Percentiles rank a stretch among this genome's conserved stretches.
Conservation (phyloP, 2,888 invertebrate genomes). For the Hyposoter dolosus region DNA sequence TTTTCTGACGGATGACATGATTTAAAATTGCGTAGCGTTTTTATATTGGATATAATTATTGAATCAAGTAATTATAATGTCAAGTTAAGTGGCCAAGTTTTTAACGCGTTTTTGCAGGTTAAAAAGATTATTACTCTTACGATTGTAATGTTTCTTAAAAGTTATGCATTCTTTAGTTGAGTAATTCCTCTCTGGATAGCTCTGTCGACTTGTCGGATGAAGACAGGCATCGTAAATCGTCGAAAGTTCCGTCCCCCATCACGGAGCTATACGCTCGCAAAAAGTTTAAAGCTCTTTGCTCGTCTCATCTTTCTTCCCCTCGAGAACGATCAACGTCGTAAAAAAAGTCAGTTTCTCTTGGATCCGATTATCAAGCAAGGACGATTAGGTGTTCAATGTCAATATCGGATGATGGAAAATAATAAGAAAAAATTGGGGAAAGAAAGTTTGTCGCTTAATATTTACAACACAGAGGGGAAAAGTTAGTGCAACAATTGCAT, state of each 20-base stretch:
- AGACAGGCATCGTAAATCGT: constrained; percentile 30
- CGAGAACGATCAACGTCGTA: constrained; percentile 12
- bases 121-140: background rate
- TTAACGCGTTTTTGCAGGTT: background rate
- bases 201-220: background rate
- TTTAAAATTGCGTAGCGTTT: background rate
- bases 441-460: constrained; percentile 10
- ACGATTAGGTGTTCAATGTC: constrained; percentile 35
- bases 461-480: constrained; percentile 11
- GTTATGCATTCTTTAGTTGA: background rate
- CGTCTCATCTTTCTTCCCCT: background rate
- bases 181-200: background rate
- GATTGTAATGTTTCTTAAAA: background rate
- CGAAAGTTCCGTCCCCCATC: constrained; percentile 14
- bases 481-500: constrained; percentile 32
- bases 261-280: background rate
- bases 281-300: constrained; percentile 33
- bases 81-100: background rate
- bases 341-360: constrained; percentile 12
- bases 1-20: background rate
- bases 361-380: constrained; percentile 49
- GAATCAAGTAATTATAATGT: background rate
- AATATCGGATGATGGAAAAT: constrained; percentile 42
- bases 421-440: constrained; percentile 11
- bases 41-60: background rate